Conservation (phyloP, 1,140 invertebrate species). For the Zaprionus inermis region DNA sequence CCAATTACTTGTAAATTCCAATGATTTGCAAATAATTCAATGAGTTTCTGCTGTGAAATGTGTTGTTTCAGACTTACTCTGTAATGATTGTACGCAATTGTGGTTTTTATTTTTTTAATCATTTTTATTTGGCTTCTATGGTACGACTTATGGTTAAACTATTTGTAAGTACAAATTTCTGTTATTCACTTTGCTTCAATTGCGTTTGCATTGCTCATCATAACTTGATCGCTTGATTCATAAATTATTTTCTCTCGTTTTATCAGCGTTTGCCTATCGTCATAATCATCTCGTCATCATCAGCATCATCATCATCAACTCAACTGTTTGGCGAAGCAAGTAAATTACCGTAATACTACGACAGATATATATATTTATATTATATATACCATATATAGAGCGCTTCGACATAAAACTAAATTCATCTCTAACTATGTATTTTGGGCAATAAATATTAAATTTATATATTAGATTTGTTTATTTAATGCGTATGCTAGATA, state of each 20-base stretch:
- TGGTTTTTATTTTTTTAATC: conserved; percentile 57
- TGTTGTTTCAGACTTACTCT: background rate
- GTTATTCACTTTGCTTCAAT: conserved; percentile 62
- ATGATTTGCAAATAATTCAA: background rate
- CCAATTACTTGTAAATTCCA: background rate
- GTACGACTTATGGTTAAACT: conserved; percentile 75
- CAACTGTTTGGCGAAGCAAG: conserved; percentile 55
- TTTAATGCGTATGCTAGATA: conserved; percentile 48
- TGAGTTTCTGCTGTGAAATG: background rate
- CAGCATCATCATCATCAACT: background rate
- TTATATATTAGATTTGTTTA: conserved; percentile 59
- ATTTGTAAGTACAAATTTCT: conserved; percentile 80
- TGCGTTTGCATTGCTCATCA: conserved; percentile 65
- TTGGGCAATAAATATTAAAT: conserved; percentile 76
- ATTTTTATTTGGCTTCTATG: conserved; percentile 82
- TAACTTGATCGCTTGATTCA: conserved; percentile 46
- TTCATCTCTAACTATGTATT: conserved; percentile 77
- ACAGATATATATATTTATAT: conserved; percentile 42
- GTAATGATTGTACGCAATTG: background rate
- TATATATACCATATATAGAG: conserved; percentile 43
- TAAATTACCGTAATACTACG: conserved; percentile 66
- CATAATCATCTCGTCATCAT: background rate
- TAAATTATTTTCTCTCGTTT: conserved; percentile 26
- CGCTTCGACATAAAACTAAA: conserved; percentile 70
- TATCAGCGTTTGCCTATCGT: conserved; percentile 23